A percentile compares a stretch with the other conserved stretches of the same genome.
These are phyloP conservation scores for Sorex fumeus DNA, from an alignment of 2,113 vertebrate genomes.

Conservation along the genomic window DNA sequence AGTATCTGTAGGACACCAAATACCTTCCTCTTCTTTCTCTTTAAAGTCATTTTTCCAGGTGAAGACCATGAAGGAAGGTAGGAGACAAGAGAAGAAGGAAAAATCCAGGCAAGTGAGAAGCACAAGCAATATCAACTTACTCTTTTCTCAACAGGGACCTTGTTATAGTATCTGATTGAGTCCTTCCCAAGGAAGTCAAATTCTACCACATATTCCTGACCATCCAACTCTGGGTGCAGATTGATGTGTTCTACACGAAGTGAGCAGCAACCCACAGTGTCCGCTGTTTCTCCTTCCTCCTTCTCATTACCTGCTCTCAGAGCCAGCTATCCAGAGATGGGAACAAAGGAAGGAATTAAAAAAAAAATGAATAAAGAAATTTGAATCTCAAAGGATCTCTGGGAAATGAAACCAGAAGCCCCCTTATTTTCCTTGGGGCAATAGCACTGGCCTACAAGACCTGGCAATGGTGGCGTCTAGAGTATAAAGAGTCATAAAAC, in stretches of 20 bases:
- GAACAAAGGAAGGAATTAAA: not conserved
- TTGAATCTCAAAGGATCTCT: not conserved
- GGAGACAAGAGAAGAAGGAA: not conserved
- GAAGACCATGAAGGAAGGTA: not conserved
- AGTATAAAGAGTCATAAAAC: not conserved
- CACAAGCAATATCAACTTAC: slow-evolving; percentile 87
- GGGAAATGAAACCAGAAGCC: slow-evolving; percentile 38
- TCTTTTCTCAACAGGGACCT: slow-evolving; percentile 98
- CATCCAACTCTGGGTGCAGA: slow-evolving; percentile 94
- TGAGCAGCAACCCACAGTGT: slow-evolving; percentile 98
- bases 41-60: slow-evolving; percentile 17
- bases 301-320: slow-evolving; percentile 98
- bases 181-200: slow-evolving; percentile 98
- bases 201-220: slow-evolving; percentile 97
- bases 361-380: not conserved
- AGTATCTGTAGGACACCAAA: not conserved
- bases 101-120: not conserved
- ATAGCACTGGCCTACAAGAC: not conserved
- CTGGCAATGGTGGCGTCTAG: not conserved
- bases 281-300: slow-evolving; percentile 97
- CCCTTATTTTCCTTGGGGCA: not conserved
- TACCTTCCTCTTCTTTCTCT: not conserved
- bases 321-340: slow-evolving; percentile 91
- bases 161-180: slow-evolving; percentile 99
- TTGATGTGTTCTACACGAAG: slow-evolving; percentile 97